Evolutionary conservation across 2,113 vertebrate genomes (phyloP).

Genomic region (Protobothrops mucrosquamatus): DNA sequence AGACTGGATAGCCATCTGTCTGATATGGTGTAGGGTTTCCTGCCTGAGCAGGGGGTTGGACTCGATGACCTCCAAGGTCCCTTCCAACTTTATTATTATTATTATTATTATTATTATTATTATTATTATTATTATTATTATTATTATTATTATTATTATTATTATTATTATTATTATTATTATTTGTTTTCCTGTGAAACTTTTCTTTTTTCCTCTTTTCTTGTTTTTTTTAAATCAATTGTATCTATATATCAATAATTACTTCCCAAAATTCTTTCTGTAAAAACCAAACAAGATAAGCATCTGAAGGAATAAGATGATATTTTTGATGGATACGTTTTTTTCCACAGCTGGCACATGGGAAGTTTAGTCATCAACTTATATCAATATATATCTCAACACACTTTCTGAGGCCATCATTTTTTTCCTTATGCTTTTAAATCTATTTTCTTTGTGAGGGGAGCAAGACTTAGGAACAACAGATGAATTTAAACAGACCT

Average conservation of each 20-base stretch:
- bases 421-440: background rate
- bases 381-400: background rate
- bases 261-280: slow-evolving; percentile 48
- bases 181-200: slow-evolving; percentile 53
- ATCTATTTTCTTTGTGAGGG: background rate
- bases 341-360: slow-evolving; percentile 45
- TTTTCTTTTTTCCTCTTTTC: background rate
- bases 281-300: slow-evolving; percentile 38
- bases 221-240: background rate
- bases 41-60: too few relatives aligned
- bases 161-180: too few relatives aligned
- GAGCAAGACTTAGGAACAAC: background rate
- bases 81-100: too few relatives aligned
- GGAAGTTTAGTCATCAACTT: background rate
- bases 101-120: too few relatives aligned
- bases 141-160: too few relatives aligned
- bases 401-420: background rate
- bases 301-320: slow-evolving; percentile 42
- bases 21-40: too few relatives aligned
- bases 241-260: slow-evolving; percentile 56
- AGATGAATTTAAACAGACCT: background rate
- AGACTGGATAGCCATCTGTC: too few relatives aligned
- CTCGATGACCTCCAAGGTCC: too few relatives aligned
- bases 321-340: slow-evolving; percentile 31
- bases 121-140: too few relatives aligned